These are phyloP conservation scores for Cataglyphis altisquamis DNA, from an alignment of 2,888 invertebrate genomes.

Conservation along the genomic window DNA sequence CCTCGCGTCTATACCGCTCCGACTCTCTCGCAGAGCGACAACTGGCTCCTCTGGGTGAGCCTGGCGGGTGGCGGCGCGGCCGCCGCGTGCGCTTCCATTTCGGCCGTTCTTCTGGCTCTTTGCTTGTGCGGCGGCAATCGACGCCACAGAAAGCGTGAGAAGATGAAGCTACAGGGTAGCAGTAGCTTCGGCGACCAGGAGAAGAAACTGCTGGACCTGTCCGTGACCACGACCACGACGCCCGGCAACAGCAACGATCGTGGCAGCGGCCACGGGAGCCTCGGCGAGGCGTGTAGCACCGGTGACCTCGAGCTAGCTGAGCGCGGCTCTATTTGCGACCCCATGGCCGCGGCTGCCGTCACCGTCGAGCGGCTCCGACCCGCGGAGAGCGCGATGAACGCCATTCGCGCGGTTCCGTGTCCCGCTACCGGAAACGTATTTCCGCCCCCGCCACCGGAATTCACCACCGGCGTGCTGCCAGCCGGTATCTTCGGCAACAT, in stretches of 20 bases:
- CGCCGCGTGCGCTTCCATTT: constrained; percentile 89
- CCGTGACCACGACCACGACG: constrained; percentile 89
- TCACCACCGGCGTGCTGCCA: constrained; percentile 86
- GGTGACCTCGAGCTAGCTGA: constrained; percentile 83
- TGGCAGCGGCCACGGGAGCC: constrained; percentile 78
- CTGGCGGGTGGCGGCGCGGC: constrained; percentile 91
- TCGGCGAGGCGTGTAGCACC: constrained; percentile 81
- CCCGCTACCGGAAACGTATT: constrained; percentile 81
- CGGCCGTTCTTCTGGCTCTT: constrained; percentile 88
- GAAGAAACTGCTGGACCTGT: constrained; percentile 94
- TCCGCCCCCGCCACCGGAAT: constrained; percentile 86
- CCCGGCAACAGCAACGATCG: constrained; percentile 82
- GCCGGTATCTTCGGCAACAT: constrained; percentile 91
- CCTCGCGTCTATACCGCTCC: constrained; percentile 92
- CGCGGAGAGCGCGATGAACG: constrained; percentile 74
- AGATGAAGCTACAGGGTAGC: constrained; percentile 92
- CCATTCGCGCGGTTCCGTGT: constrained; percentile 85
- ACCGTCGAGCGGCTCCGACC: constrained; percentile 84
- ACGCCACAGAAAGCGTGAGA: constrained; percentile 87
- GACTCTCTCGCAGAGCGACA: constrained; percentile 91
- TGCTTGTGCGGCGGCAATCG: constrained; percentile 87
- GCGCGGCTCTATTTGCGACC: constrained; percentile 79
- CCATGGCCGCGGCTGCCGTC: constrained; percentile 85
- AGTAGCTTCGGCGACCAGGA: constrained; percentile 96
- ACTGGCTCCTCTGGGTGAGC: constrained; percentile 91